Base-by-base conservation (phyloP, 2,888 invertebrate genomes). In the Cosmorhoe ocellata region DNA sequence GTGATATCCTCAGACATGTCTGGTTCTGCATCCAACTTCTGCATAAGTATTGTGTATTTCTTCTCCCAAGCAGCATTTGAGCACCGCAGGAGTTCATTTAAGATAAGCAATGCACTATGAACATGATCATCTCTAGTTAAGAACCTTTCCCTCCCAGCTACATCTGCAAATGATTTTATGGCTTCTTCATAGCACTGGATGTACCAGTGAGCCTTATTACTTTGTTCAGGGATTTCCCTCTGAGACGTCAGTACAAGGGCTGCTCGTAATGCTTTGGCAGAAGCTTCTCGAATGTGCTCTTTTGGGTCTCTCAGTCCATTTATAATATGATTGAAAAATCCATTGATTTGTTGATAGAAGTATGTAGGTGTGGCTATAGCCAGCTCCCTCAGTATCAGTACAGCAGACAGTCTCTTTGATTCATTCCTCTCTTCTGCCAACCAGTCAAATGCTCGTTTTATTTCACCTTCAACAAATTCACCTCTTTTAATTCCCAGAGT, bases 321-420 rank as follows among this genome's bases (percentile, higher is more conserved):
- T 77, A 98, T 97, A 44, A 99, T 97, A 41, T 96, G 93, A 61
- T 97, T 97, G 71, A 98, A 98, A 79, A 98, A 97, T 14, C 94
- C 94, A 41, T 95, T 94, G 1, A 97, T 95, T 83, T 97, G 96
- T 79, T 97, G 97, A 75, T 96, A 99, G 81, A 99, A 99, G 79
- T 98, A 98, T 14, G 99, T 98, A 0, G 99, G 99, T 91, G 98
- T 96, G n/a, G 97, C 95, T 24, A 97, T 94, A 0, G 99, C 99
- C 34, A 99, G 85, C 85, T 99, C 99, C 64, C 96, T 93, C 13
- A 99, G 84, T 41, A 99, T 96, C 33, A 99, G 90, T 4, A 98
- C 97, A 4, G 98, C 98, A 12, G 98, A 97, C 67, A 97, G 95
- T 49, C 97, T 92, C 75, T 97, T 96, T 6, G 95, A 95, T 91